Evolutionary conservation across 1,140 invertebrate genomes (phyloP).

Genomic region (Lamellibrachia luymesi): DNA sequence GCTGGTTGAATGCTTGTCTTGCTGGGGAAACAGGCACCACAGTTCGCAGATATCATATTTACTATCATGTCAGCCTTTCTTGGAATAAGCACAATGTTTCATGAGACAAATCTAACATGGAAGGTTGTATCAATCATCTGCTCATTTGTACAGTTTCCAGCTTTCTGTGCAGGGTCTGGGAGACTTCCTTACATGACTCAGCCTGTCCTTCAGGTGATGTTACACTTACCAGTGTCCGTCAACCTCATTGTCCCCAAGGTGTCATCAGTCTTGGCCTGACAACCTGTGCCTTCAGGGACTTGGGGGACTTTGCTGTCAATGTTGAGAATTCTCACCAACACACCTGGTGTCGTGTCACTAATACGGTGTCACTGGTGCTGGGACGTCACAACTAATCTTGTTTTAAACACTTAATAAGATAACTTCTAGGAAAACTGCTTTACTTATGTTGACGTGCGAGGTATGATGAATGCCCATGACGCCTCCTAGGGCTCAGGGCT

Average conservation of each 20-base stretch:
- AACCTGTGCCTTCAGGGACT: background rate
- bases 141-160: too few species aligned
- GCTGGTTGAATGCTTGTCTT: too few species aligned
- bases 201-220: background rate
- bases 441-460: background rate
- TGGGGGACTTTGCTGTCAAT: too few species aligned
- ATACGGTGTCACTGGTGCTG: background rate
- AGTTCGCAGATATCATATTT: too few species aligned
- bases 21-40: too few species aligned
- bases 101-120: too few species aligned
- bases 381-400: background rate
- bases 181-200: background rate
- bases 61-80: too few species aligned
- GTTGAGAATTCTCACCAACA: background rate
- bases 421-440: background rate
- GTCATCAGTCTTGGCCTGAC: background rate
- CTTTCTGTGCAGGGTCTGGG: too few species aligned
- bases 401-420: background rate
- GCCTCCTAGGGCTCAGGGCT: background rate
- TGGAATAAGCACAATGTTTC: too few species aligned
- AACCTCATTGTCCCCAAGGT: background rate
- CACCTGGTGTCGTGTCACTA: background rate
- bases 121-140: too few species aligned
- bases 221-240: background rate
- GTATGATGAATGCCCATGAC: background rate